These are phyloP conservation scores for Corvus moneduloides DNA, from an alignment of 2,113 vertebrate species.

Conservation along the genomic window DNA sequence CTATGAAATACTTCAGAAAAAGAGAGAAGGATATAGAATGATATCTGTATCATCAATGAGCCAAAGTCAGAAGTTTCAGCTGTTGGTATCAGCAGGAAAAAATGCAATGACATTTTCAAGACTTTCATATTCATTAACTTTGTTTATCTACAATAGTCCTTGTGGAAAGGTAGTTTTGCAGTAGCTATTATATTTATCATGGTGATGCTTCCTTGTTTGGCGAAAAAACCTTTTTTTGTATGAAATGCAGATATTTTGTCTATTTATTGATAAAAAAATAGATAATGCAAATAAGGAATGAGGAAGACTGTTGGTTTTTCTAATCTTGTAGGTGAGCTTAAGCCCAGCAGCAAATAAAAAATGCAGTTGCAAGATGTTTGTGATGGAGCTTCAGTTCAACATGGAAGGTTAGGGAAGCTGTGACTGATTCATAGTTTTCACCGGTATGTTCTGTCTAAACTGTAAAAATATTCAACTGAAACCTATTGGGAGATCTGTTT, in stretches of 20 bases:
- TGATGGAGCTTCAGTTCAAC: neutral
- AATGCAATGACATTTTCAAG: neutral
- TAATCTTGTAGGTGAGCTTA: neutral
- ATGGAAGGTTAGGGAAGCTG: neutral
- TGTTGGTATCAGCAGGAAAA: neutral
- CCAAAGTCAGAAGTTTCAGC: neutral
- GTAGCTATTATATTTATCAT: neutral
- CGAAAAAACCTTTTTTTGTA: neutral
- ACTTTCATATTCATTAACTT: neutral
- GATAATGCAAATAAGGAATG: neutral
- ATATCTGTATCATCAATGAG: neutral
- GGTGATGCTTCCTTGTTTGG: neutral
- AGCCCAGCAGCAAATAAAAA: neutral
- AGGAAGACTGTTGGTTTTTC: neutral
- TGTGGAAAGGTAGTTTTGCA: neutral
- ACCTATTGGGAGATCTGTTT: neutral
- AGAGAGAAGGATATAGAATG: neutral
- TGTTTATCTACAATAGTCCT: neutral
- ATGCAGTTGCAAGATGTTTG: neutral
- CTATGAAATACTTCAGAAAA: neutral
- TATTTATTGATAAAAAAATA: neutral
- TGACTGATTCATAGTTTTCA: neutral
- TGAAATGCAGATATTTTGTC: neutral
- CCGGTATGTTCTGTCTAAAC: neutral
- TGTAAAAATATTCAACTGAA: neutral